Evolutionary conservation across 2,888 invertebrate genomes (phyloP).

Genomic region (Azorinus chamasolen): DNA sequence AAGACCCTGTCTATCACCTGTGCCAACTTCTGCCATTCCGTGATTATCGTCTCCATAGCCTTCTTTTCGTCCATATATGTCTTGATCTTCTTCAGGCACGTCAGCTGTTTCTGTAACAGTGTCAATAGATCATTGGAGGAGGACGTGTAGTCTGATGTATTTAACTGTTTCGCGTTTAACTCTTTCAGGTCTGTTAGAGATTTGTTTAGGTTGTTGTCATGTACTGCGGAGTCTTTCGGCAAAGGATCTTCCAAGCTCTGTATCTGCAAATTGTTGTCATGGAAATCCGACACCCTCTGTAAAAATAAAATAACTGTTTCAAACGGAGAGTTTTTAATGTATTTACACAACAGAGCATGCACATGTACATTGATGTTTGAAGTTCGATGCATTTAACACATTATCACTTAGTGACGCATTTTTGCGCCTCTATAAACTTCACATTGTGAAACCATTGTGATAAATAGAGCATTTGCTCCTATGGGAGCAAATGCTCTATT

Average conservation of each 20-base stretch:
- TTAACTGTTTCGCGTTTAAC: conserved; percentile 21
- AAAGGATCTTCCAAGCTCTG: background rate
- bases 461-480: too few species aligned
- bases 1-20: conserved; percentile 69
- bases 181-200: background rate
- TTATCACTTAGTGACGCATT: too few species aligned
- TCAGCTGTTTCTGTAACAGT: conserved; percentile 66
- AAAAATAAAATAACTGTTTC: too few species aligned
- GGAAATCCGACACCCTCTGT: conserved; percentile 1
- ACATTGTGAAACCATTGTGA: too few species aligned
- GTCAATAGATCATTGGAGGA: conserved; percentile 30
- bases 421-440: too few species aligned
- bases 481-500: too few species aligned
- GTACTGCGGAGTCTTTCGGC: conserved; percentile 1
- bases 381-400: too few species aligned
- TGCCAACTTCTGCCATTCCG: conserved; percentile 70
- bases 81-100: conserved; percentile 60
- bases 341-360: too few species aligned
- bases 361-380: too few species aligned
- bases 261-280: background rate
- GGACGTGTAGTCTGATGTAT: conserved; percentile 7
- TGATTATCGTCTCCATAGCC: conserved; percentile 49
- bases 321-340: too few species aligned
- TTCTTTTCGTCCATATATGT: conserved; percentile 51
- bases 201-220: conserved; percentile 32